Percentiles rank a stretch among this genome's conserved stretches.
phyloP scores from a whole-genome alignment of 1,140 invertebrate species.

The Drosophila ficusphila region DNA sequence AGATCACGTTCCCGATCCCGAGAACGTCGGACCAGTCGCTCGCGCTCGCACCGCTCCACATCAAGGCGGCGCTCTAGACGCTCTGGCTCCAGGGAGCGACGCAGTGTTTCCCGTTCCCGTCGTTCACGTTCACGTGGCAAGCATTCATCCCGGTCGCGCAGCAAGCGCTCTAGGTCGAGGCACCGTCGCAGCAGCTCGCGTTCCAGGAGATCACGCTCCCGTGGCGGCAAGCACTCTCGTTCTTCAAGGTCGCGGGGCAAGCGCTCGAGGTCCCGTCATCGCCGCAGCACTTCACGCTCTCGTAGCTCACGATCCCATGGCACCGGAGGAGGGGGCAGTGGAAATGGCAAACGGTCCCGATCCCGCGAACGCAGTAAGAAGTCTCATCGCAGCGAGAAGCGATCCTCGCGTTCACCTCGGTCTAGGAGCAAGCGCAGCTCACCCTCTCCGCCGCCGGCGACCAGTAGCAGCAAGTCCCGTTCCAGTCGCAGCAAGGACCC shows the following conservation, averaged over 20 bases:
- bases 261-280: constrained; percentile 86
- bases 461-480: constrained; percentile 56
- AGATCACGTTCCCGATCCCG: constrained; percentile 86
- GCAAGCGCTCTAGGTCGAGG: constrained; percentile 86
- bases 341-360: constrained; percentile 86
- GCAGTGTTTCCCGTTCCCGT: constrained; percentile 85
- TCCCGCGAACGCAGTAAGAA: constrained; percentile 78
- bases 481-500: constrained; percentile 77
- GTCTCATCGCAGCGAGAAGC: constrained; percentile 76
- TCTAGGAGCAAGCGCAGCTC: constrained; percentile 81
- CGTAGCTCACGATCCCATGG: constrained; percentile 73
- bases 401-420: constrained; percentile 66
- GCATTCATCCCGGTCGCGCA: constrained; percentile 71
- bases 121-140: constrained; percentile 86
- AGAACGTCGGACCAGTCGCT: constrained; percentile 87
- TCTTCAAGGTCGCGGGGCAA: constrained; percentile 77
- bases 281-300: constrained; percentile 71
- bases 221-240: constrained; percentile 48
- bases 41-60: constrained; percentile 87
- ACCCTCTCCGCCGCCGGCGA: constrained; percentile 55
- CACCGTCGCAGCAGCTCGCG: constrained; percentile 74
- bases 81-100: constrained; percentile 79
- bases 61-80: constrained; percentile 85
- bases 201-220: constrained; percentile 74
- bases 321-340: constrained; percentile 67